Evolutionary conservation across 2,888 invertebrate genomes (phyloP), one percentile per base, ranked within the genome.

Genomic region (Mallateleia sp.): DNA sequence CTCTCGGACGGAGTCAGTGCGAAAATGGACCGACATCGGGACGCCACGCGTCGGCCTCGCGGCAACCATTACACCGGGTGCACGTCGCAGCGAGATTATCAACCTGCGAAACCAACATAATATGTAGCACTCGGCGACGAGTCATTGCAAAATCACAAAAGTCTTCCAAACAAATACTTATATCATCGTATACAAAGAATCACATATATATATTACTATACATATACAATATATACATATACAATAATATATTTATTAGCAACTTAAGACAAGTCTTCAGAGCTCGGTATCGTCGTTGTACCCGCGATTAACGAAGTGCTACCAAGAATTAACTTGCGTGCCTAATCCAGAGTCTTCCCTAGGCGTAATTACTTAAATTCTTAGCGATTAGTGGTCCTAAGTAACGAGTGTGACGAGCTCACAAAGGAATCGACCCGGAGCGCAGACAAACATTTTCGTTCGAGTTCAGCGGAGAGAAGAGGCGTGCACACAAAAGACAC

Each of bases 311-410:
- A 32, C 15, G 7, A 58, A 71, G 78, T 78, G 84, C 52, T 69
- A 47, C 54, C 45, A 58, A 62, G 52, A 58, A 14, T 72, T 18
- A 71, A 87, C 91, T 92, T 89, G 92, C 89, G 94, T 94, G 94
- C 94, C 94, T 94, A 89, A 94, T 94, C 90, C 88, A 90, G 90
- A 90, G 94, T 94, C 94, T 94, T 94, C 94, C 93, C 89, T 75
- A 5, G 47, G 2, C 11, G 4, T 18, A 81, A 69, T 66, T 60
- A 62, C 20, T 54, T 54, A 52, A 69, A 20, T 66, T 24, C 11
- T 71, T 62, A 18, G 45, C 42, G 50, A 50, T 24, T 22, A 45
- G 45, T 22, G 20, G 15, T 15, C 56, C 32, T 20, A 28, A 45
- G 34, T 52, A 34, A 15, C 24, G 32, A 60, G 60, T 50, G 47